Conservation (phyloP, 1,140 invertebrate genomes). For the Steinernema khuongi region DNA sequence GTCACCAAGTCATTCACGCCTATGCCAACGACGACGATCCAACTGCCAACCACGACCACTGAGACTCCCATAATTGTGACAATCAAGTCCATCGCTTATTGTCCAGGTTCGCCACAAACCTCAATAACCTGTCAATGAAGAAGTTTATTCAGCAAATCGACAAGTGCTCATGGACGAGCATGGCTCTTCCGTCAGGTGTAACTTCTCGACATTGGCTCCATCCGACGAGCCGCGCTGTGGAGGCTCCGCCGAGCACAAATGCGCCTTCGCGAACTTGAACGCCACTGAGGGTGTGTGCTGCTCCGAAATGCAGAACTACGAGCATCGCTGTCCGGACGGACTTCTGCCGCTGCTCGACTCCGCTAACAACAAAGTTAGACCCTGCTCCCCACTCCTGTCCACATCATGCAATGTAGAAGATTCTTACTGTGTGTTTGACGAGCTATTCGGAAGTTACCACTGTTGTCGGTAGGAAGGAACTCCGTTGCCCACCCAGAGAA, state of each 20-base stretch:
- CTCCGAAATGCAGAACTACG: neutral
- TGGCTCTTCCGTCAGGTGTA: neutral
- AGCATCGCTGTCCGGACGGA: neutral
- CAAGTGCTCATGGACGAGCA: neutral
- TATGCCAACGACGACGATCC: neutral
- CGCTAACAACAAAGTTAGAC: neutral
- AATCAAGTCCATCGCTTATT: neutral
- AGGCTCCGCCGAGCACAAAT: neutral
- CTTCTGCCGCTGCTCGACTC: neutral
- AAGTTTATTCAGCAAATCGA: neutral
- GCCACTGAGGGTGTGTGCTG: neutral
- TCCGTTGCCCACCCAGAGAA: too few species aligned
- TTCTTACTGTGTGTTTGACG: constrained; percentile 29
- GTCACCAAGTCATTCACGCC: neutral
- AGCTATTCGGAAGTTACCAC: constrained; percentile 30
- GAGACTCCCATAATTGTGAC: neutral
- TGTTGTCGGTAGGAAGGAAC: constrained; percentile 25
- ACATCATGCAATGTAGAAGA: constrained; percentile 11
- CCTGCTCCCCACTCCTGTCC: constrained; percentile 19
- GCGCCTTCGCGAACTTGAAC: neutral
- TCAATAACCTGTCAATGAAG: neutral
- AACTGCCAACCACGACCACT: neutral
- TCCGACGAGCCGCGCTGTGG: neutral
- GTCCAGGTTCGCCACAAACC: neutral
- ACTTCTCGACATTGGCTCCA: neutral